Conservation (phyloP, 2,797 vertebrate genomes). For the Acanthornis magna region DNA sequence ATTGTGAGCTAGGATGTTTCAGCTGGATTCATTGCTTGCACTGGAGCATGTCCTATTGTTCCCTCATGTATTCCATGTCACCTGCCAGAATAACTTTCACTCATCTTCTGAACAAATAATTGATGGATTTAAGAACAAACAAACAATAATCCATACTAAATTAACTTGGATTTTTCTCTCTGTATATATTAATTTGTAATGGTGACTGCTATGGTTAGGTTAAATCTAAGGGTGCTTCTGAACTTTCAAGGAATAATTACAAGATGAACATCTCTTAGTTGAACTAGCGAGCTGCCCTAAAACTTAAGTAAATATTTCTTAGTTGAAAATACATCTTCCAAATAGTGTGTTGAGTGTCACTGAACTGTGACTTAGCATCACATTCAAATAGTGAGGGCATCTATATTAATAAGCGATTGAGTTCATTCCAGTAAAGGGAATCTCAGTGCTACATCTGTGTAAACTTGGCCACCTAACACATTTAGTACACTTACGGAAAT, state of each 20-base stretch:
- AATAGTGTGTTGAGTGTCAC: background rate
- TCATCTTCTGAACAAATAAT: conserved; percentile 11
- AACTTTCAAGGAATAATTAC: background rate
- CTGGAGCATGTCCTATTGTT: background rate
- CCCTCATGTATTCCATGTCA: background rate
- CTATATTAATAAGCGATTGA: background rate
- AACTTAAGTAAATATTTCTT: background rate
- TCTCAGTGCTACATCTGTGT: background rate
- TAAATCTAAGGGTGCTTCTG: background rate
- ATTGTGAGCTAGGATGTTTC: background rate
- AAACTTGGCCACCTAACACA: background rate
- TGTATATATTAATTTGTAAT: background rate
- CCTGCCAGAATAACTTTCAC: background rate
- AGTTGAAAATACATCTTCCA: background rate
- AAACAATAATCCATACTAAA: background rate
- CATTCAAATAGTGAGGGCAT: background rate
- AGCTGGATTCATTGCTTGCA: background rate
- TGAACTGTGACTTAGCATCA: background rate
- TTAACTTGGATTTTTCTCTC: background rate
- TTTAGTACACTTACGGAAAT: background rate
- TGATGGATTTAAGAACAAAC: background rate
- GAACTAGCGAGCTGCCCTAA: background rate
- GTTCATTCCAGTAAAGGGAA: background rate
- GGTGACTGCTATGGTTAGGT: background rate
- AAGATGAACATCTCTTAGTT: background rate